Conservation (phyloP, 92 coral and sea anemone genomes). For the Isaurus tuberculatus region DNA sequence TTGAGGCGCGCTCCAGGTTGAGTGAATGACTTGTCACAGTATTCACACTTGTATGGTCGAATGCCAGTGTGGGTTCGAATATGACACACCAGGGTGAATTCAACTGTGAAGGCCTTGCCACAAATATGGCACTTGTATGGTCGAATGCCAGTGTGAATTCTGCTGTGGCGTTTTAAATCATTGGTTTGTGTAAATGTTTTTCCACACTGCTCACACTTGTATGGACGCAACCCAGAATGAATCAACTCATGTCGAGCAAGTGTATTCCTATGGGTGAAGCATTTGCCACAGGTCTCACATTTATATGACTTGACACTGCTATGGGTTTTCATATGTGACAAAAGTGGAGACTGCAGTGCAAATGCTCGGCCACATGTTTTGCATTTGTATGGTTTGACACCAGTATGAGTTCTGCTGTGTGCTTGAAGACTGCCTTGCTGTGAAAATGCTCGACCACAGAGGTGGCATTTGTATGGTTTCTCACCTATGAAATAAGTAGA, state of each 20-base stretch:
- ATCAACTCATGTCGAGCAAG: constrained; percentile 89
- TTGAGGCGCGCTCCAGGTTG: constrained; percentile 98
- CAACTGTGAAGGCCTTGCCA: constrained; percentile 93
- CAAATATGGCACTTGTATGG: constrained; percentile 98
- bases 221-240: constrained; percentile 93
- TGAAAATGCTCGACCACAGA: constrained; percentile 96
- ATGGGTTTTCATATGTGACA: constrained; percentile 97
- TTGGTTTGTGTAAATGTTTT: constrained; percentile 97
- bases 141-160: constrained; percentile 92
- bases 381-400: constrained; percentile 95
- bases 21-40: constrained; percentile 95
- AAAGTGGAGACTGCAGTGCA: constrained; percentile 89
- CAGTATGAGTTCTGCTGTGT: constrained; percentile 98
- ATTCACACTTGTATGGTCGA: constrained; percentile 90
- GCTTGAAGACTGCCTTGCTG: constrained; percentile 99
- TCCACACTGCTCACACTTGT: constrained; percentile 86
- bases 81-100: constrained; percentile 94
- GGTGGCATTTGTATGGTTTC: constrained; percentile 98
- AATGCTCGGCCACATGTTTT: constrained; percentile 95
- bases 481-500: constrained; percentile 62
- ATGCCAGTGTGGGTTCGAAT: constrained; percentile 96
- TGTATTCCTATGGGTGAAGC: constrained; percentile 95
- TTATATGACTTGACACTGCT: constrained; percentile 88
- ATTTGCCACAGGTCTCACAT: constrained; percentile 86
- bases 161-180: constrained; percentile 90